Evolutionary conservation across 2,797 vertebrate species (phyloP), one percentile per base, ranked within the genome.

Genomic region (Okamejei kenojei): DNA sequence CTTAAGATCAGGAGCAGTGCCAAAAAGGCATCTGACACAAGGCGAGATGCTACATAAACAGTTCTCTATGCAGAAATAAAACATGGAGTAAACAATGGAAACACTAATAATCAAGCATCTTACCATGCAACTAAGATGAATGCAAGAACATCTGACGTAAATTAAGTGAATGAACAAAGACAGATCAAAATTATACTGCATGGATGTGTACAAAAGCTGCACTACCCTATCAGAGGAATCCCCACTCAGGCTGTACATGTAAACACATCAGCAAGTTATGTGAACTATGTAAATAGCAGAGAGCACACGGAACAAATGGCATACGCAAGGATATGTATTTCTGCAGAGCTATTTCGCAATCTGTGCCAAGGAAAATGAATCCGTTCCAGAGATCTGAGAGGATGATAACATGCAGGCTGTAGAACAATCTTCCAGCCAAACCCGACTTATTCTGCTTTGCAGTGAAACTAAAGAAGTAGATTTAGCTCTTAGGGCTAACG

Each of bases 1-100:
- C 88, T 91, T 91, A 74, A 92, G 71, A 73, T 92, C 90, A 92
- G 90, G 71, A 92, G 90, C 71, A 54, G 6, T 74, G 90, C 90
- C 90, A 92, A 74, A 11, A 21, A 74, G 71, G 90, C 90, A 91
- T 73, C 63, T 71, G 35, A 91, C 58, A n/a, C 38, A 92, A 73
- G 68, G 32, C 35, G 35, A 74, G 68, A 35, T 74, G 65, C 68
- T 73, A 29, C 45, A 92, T 92, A 92, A 92, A 63, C 90, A 92
- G 90, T 76, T 58, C 38, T 76, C 88, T 73, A 7, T 91, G 68
- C n/a, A 71, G 65, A 71, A 92, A 92, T 92, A 17, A 76, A 76
- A 76, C 45, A 92, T 54, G 21, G 23, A 76, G 90, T 92, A 76
- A 92, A 92, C 71, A 76, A 76, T n/a, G 54, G 71, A 45, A 45